Evolutionary conservation across 1,140 invertebrate genomes (phyloP), one percentile per base, ranked within the genome.

Genomic region (Drosophila lowei): DNA sequence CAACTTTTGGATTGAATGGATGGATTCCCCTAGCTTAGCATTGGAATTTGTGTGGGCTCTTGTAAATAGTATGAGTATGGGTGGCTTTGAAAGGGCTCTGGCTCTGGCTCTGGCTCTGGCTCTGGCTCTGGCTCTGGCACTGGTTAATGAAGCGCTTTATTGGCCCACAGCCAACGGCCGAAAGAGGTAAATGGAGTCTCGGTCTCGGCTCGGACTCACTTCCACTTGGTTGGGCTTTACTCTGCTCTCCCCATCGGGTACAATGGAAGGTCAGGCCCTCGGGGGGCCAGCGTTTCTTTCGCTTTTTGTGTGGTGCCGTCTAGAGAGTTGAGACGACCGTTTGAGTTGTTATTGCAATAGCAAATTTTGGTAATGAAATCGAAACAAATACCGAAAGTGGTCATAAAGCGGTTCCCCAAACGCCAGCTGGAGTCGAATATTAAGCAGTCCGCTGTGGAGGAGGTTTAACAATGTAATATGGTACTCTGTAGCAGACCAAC

Each of bases 61-160:
- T 38, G 2, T 28, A 7, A 28, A 28, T 28, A 11, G 30, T 34
- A 13, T 8, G 1, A 13, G 34, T 28, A 23, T 11, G 6, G 6
- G 68, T 44, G 3, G n/a, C 23, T 43, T 44, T n/a, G 13, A 43
- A 38, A 18, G 7, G 30, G 38, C 8, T 28, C 4, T 49, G 9
- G 53, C 21, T 38, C n/a, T 54, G 48, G 28, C 38, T 48, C 67
- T 41, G 44, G 6, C 42, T 18, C 65, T 54, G 47, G 53, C 48
- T 75, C 21, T 49, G 47, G 34, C 38, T 47, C 59, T 42, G 42
- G 7, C 43, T 21, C 61, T 58, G 47, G 53, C 46, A 65, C 57
- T 64, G 73, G 59, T 72, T 81, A 81, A 84, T 79, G 79, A 79
- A 83, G 74, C 73, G 81, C 59, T 72, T 68, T 64, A 62, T 86